Evolutionary conservation across 64 coral and sea anemone genomes (phyloP), one percentile per base, ranked within the genome.

Genomic region (Montipora foliosa): DNA sequence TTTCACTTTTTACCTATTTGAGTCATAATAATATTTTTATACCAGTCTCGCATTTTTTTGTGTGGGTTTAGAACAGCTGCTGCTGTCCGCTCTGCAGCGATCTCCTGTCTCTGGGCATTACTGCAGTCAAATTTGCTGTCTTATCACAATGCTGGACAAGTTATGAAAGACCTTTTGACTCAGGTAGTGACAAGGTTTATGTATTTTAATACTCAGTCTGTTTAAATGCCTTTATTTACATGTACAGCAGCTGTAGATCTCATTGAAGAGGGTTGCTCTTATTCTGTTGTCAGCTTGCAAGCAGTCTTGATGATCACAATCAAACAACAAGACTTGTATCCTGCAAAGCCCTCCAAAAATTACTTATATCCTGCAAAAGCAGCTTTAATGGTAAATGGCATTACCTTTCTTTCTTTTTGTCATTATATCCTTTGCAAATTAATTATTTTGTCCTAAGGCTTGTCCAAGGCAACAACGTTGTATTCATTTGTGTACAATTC

Each of bases 91-190:
- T 92, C 97, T 80, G 94, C 97, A 61, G 94, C 97, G 4, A 87
- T 98, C 74, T 98, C 97, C 37, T 96, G 94, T 53, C 74, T 98
- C 24, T 98, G 97, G 97, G 94, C 97, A 17, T 75, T 96, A 71
- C 92, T 98, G 7, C 94, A 98, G 19, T 79, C 83, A 15, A 90
- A 90, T 19, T 8, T 98, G n/a, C 71, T 98, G 24, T 91, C 94
- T 52, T 47, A 83, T 15, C 87, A 87, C 79, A 81, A 93, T 66
- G 95, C 94, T 21, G 81, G 73, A 60, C 73, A 80, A 37, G 68
- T 95, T 7, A 88, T 98, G 59, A 98, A 98, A 78, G 97, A 96
- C n/a, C 97, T 98, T 51, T 80, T 98, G 13, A 98, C 97, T 71
- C 97, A 98, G 97, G 97, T 98, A 87, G 48, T 20, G 76, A 10